Conservation (phyloP, 2,888 invertebrate species). For the Ditylenchus weischeri region DNA sequence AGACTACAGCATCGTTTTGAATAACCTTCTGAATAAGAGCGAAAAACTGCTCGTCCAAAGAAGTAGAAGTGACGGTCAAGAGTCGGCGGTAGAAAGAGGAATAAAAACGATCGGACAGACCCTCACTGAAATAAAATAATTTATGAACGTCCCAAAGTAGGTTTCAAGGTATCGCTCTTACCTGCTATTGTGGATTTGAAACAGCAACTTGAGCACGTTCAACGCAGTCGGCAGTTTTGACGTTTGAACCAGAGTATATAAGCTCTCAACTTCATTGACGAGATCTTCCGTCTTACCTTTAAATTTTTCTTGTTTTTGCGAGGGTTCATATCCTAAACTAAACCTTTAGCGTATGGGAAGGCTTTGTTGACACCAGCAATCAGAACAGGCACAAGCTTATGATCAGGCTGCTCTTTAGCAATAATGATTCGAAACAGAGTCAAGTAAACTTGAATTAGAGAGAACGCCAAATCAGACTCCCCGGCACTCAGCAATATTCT, state of each 20-base stretch:
- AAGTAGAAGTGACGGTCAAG: slow-evolving; percentile 68
- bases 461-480: slow-evolving; percentile 72
- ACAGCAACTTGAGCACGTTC: slow-evolving; percentile 68
- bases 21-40: slow-evolving; percentile 82
- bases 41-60: slow-evolving; percentile 73
- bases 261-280: slow-evolving; percentile 70
- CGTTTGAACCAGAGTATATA: slow-evolving; percentile 78
- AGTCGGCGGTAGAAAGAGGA: slow-evolving; percentile 83
- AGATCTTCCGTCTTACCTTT: slow-evolving; percentile 61
- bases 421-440: slow-evolving; percentile 85
- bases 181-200: slow-evolving; percentile 64
- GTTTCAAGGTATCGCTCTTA: too few relatives aligned
- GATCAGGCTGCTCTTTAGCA: slow-evolving; percentile 72
- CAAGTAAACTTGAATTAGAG: slow-evolving; percentile 85
- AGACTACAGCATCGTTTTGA: slow-evolving; percentile 72
- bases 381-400: slow-evolving; percentile 78
- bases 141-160: neutral
- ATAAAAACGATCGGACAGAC: slow-evolving; percentile 67
- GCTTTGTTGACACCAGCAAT: slow-evolving; percentile 79
- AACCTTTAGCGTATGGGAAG: slow-evolving; percentile 74
- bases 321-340: slow-evolving; percentile 6
- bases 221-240: slow-evolving; percentile 72
- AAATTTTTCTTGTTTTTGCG: neutral
- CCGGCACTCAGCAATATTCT: slow-evolving; percentile 71
- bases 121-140: slow-evolving; percentile 53